phyloP scores from a whole-genome alignment of 2,797 vertebrate genomes.

The Mormyrops attenuatus region DNA sequence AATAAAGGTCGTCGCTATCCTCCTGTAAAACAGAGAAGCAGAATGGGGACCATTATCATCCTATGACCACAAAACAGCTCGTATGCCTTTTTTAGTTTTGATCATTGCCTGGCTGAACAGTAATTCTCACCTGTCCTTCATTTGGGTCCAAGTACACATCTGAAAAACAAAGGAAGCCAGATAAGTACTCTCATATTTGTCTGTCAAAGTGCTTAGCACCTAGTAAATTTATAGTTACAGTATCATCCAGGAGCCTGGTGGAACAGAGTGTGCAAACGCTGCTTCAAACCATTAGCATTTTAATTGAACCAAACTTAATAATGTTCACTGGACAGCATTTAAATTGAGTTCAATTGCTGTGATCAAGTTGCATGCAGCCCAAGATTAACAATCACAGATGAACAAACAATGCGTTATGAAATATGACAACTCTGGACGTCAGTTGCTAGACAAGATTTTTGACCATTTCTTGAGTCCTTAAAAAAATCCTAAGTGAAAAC shows the following conservation, averaged over 20 bases:
- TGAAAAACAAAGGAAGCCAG: conserved; percentile 40
- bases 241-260: background rate
- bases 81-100: background rate
- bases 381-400: background rate
- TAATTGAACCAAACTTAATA: background rate
- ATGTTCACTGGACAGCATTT: background rate
- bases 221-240: background rate
- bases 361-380: background rate
- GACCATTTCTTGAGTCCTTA: background rate
- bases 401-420: background rate
- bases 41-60: background rate
- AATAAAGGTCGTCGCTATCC: conserved; percentile 56
- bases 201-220: background rate
- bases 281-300: background rate
- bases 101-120: background rate
- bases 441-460: background rate
- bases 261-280: background rate
- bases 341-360: background rate
- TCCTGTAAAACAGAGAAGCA: conserved; percentile 46
- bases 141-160: conserved; percentile 70
- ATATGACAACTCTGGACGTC: background rate
- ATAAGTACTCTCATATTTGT: background rate
- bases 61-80: background rate
- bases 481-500: background rate
- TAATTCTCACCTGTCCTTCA: conserved; percentile 54